phyloP scores from a whole-genome alignment of 2,888 invertebrate species.

The Carcina quercana region DNA sequence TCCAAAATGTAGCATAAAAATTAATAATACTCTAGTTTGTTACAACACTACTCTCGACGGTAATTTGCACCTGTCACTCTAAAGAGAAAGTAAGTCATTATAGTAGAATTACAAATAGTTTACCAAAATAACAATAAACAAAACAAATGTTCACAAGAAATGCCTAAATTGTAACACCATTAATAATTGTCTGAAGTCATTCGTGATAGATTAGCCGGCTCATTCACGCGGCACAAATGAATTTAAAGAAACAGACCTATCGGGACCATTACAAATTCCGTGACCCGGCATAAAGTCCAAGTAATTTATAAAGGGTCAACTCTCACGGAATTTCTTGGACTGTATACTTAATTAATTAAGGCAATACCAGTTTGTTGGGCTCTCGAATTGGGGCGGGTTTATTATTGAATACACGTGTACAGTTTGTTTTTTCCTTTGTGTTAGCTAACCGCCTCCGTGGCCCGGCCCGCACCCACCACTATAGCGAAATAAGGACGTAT shows the following conservation, averaged over 20 bases:
- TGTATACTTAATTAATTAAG: constrained; percentile 8
- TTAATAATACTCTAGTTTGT: no score
- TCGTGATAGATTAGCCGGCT: constrained; percentile 48
- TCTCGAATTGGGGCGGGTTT: not conserved
- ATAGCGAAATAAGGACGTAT: no score
- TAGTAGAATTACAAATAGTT: no score
- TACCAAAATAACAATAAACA: no score
- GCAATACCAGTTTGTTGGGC: not conserved
- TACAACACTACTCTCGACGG: no score
- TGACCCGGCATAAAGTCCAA: constrained; percentile 2
- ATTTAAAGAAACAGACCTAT: constrained; percentile 24
- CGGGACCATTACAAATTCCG: constrained; percentile 4
- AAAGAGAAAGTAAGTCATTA: no score
- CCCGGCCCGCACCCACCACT: no score
- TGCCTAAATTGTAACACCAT: constrained; percentile 58
- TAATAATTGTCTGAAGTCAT: constrained; percentile 48
- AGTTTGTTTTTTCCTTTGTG: no score
- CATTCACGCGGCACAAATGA: constrained; percentile 33
- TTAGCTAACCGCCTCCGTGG: no score
- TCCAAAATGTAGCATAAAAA: no score
- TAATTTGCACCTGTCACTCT: no score
- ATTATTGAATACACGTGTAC: not conserved
- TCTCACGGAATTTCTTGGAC: constrained; percentile 2
- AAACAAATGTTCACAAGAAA: constrained; percentile 33
- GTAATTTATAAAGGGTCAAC: constrained; percentile 8